A percentile compares a stretch with the other conserved stretches of the same genome.
Evolutionary conservation across 1,140 invertebrate species (phyloP).

Genomic region (Lutraria rhynchaena): DNA sequence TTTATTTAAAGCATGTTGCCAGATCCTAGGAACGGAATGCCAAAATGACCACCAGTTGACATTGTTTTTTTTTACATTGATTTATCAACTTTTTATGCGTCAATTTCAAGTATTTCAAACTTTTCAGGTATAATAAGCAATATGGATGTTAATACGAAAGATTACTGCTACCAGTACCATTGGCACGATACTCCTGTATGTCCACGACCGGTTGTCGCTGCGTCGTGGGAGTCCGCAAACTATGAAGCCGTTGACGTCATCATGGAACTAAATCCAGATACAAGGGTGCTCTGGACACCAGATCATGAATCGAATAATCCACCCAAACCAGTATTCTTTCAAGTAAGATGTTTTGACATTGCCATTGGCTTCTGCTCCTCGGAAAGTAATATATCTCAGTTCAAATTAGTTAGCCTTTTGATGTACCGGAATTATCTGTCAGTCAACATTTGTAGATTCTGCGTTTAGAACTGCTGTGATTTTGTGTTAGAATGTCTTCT

Average conservation of each 20-base stretch:
- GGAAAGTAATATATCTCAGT: too few species aligned
- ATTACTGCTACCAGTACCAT: slow-evolving; percentile 70
- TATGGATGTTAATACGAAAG: slow-evolving; percentile 65
- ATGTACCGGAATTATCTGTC: too few species aligned
- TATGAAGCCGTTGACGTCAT: slow-evolving; percentile 72
- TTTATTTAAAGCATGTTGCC: too few species aligned
- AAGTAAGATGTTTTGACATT: slow-evolving; percentile 62
- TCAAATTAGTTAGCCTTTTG: too few species aligned
- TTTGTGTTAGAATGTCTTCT: too few species aligned
- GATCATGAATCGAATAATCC: slow-evolving; percentile 57
- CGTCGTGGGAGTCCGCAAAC: slow-evolving; percentile 75
- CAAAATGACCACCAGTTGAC: too few species aligned
- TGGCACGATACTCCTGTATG: slow-evolving; percentile 69
- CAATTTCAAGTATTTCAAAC: too few species aligned
- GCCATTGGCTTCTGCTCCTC: background rate
- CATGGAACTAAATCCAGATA: slow-evolving; percentile 75
- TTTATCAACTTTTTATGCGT: too few species aligned
- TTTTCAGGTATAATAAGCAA: slow-evolving; percentile 68
- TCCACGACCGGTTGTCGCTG: slow-evolving; percentile 73
- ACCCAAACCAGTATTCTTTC: slow-evolving; percentile 75
- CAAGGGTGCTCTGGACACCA: slow-evolving; percentile 67
- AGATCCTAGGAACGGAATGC: too few species aligned
- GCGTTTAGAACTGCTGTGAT: too few species aligned
- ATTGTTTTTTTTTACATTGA: too few species aligned
- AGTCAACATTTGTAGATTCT: too few species aligned